These are phyloP conservation scores for Dufourea novaeangliae DNA, from an alignment of 1,140 invertebrate genomes.

Conservation along the genomic window DNA sequence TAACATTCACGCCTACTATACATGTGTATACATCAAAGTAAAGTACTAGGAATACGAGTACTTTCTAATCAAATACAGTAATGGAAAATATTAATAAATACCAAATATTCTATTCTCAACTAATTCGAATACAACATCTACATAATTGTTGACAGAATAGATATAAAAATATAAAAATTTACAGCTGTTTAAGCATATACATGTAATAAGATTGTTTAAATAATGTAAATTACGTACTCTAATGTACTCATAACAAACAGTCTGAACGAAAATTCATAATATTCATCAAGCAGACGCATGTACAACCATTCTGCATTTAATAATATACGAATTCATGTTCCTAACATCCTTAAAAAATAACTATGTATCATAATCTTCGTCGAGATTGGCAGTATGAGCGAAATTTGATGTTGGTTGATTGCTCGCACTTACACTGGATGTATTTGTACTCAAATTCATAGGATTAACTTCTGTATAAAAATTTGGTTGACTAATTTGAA, in stretches of 20 bases:
- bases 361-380: conserved; percentile 81
- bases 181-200: conserved; percentile 9
- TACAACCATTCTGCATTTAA: conserved; percentile 8
- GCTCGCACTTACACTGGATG: conserved; percentile 50
- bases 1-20: conserved; percentile 23
- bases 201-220: conserved; percentile 19
- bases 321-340: conserved; percentile 23
- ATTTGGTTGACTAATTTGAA: conserved; percentile 77
- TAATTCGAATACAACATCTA: conserved; percentile 7
- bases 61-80: background rate
- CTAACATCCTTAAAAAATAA: conserved; percentile 46
- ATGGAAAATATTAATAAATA: conserved; percentile 31
- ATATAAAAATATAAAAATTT: conserved; percentile 54
- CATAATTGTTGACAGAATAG: conserved; percentile 16
- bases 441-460: conserved; percentile 66
- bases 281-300: background rate
- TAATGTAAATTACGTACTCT: conserved; percentile 28
- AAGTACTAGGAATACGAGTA: conserved; percentile 23
- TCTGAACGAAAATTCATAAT: background rate
- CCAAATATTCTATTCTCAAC: conserved; percentile 22
- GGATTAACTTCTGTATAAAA: conserved; percentile 80
- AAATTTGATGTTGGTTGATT: conserved; percentile 74
- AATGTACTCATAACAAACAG: background rate
- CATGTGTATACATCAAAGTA: conserved; percentile 19
- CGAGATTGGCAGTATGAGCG: conserved; percentile 74